Base-by-base conservation (phyloP, 1,140 invertebrate species). In the Dolichoris vasculosae region DNA sequence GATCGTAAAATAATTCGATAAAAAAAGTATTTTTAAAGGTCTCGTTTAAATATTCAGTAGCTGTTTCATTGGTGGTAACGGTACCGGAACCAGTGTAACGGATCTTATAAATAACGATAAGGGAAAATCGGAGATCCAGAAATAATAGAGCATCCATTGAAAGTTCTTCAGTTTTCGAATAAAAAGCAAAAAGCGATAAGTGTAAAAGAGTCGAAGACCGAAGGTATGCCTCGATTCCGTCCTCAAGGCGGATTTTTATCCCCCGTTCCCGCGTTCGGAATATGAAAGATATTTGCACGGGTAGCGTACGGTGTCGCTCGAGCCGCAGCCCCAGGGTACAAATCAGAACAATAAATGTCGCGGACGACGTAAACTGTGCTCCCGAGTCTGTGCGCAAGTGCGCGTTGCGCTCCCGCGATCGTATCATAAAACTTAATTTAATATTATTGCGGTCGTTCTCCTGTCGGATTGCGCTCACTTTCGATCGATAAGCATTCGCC, bases 381-480 rank as follows among this genome's bases (percentile, higher is more conserved):
- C 32, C 32, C 32, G 46, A 73, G 43, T 67, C 1, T 32, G 15
- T 67, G 76, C 51, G 69, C 51, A 43, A 51, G 64, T 55, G n/a
- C 67, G 40, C 32, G 15, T 40, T 7, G 48, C 48, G 30, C 11
- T 43, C 1, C 55, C 51, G 35, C 26, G 38, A 32, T 30, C 40
- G 69, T 86, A 84, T 88, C 89, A 87, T 88, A 87, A 89, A 90
- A 89, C 86, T 90, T 89, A 89, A 90, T 90, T 88, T 88, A 89
- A 89, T 88, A 87, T 87, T 82, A 87, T 85, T 87, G 87, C 63
- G 85, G 86, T 55, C 71, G 80, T 87, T 81, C 78, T 43, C 63
- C n/a, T 64, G 43, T 69, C 55, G 55, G 64, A 80, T 86, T 84
- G 79, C 63, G 67, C 67, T 32, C 82, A 38, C 9, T 17, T 20